Conservation (phyloP, 2,888 invertebrate species). For the Strigamia crassipes region DNA sequence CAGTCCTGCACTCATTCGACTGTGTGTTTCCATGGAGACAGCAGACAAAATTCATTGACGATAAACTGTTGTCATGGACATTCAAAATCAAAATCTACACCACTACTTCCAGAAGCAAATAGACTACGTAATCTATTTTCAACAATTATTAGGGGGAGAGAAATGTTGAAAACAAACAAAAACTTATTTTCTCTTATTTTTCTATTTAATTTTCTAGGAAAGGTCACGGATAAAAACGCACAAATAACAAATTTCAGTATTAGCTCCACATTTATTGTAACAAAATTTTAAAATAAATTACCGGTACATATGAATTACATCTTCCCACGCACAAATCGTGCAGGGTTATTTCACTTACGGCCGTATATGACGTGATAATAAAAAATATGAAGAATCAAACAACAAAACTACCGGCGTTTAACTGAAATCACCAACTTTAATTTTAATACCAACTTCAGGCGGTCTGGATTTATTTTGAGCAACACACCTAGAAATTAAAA, state of each 20-base stretch:
- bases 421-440: slow-evolving; percentile 35
- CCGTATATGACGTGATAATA: not conserved
- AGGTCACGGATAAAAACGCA: not conserved
- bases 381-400: not conserved
- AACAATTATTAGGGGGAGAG: not conserved
- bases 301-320: not conserved
- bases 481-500: not conserved
- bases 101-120: not conserved
- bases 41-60: slow-evolving; percentile 24
- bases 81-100: not conserved
- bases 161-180: not conserved
- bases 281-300: slow-evolving; percentile 3
- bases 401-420: not conserved
- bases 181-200: too few species aligned
- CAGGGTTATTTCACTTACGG: not conserved
- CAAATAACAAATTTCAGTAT: not conserved
- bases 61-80: slow-evolving; percentile 11
- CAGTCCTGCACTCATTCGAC: not conserved
- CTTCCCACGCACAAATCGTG: not conserved
- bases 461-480: not conserved
- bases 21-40: slow-evolving; percentile 14
- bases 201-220: not conserved
- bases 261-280: slow-evolving; percentile 13
- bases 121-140: too few species aligned
- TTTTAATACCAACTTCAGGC: slow-evolving; percentile 16